phyloP scores from a whole-genome alignment of 2,797 vertebrate genomes.

The Crossoptilon crossoptilon region DNA sequence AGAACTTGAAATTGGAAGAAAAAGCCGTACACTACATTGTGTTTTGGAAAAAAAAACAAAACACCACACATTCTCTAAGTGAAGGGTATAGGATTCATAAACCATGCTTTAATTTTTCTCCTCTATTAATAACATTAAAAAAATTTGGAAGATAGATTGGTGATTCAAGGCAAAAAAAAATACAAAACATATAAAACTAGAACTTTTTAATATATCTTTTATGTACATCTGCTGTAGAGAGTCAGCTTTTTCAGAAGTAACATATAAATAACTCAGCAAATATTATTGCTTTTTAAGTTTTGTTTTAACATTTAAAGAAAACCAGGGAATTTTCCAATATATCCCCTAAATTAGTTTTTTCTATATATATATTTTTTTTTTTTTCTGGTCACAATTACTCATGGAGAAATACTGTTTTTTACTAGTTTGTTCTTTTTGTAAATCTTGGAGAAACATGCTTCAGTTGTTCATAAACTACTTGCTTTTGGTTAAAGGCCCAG shows the following conservation, averaged over 20 bases:
- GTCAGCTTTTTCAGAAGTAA: slow-evolving; percentile 24
- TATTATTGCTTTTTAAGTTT: neutral
- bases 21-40: neutral
- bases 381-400: neutral
- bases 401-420: neutral
- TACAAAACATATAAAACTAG: neutral
- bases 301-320: slow-evolving; percentile 7
- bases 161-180: neutral
- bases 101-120: neutral
- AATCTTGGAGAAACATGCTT: neutral
- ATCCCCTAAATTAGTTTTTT: neutral
- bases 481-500: neutral
- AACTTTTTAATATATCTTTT: neutral
- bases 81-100: neutral
- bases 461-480: neutral
- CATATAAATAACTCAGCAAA: neutral
- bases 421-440: neutral
- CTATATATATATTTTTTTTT: neutral
- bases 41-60: neutral
- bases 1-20: neutral
- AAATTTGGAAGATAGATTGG: neutral
- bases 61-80: neutral
- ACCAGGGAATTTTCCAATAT: neutral
- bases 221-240: neutral
- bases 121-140: neutral